Conservation (phyloP, 2,888 invertebrate genomes). For the Drosophila mettleri region DNA sequence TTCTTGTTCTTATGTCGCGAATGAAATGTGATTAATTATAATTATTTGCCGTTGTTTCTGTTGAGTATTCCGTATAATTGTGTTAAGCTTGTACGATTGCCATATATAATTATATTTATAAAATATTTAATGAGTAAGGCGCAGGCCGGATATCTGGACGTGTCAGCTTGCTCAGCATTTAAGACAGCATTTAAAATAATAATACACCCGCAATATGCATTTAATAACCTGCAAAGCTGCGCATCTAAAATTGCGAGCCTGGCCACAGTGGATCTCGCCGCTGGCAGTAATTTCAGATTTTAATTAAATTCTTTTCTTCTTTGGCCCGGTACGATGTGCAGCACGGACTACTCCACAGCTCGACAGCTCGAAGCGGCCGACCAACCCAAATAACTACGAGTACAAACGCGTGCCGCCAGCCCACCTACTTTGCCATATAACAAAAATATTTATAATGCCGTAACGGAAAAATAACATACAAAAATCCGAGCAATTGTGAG, state of each 20-base stretch:
- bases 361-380: slow-evolving; percentile 50
- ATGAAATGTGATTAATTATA: slow-evolving; percentile 53
- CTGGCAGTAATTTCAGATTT: slow-evolving; percentile 75
- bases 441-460: slow-evolving; percentile 57
- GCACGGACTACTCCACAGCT: slow-evolving; percentile 34
- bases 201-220: slow-evolving; percentile 48
- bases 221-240: slow-evolving; percentile 53
- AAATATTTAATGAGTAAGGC: slow-evolving; percentile 17
- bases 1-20: slow-evolving; percentile 4
- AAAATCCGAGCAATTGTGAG: slow-evolving; percentile 43
- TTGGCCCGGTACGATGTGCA: slow-evolving; percentile 41
- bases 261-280: slow-evolving; percentile 53
- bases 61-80: slow-evolving; percentile 45
- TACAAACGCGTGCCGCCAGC: slow-evolving; percentile 5
- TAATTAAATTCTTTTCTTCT: slow-evolving; percentile 76
- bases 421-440: slow-evolving; percentile 28
- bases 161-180: slow-evolving; percentile 25
- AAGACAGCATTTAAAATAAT: slow-evolving; percentile 33
- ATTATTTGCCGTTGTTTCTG: slow-evolving; percentile 20
- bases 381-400: slow-evolving; percentile 43
- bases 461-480: slow-evolving; percentile 38
- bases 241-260: slow-evolving; percentile 65
- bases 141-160: slow-evolving; percentile 16
- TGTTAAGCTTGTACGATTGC: slow-evolving; percentile 12
- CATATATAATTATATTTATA: slow-evolving; percentile 48